Evolutionary conservation across 2,797 vertebrate genomes (phyloP).

Genomic region (Melopsittacus undulatus): DNA sequence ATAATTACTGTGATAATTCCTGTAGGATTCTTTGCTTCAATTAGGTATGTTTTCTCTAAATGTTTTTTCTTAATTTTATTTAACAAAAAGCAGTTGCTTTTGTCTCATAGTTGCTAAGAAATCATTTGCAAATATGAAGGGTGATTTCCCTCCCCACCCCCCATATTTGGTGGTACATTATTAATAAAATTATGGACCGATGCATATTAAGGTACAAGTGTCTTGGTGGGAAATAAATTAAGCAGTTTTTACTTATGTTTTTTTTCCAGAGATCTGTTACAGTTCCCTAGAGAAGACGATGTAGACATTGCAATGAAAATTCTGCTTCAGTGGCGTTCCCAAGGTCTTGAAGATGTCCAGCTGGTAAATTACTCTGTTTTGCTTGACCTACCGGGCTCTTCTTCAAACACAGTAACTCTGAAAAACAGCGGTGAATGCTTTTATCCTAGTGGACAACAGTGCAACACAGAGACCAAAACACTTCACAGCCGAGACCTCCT

Average conservation of each 20-base stretch:
- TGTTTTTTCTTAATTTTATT: background rate
- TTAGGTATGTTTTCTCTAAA: background rate
- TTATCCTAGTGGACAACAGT: constrained; percentile 84
- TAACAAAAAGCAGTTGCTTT: background rate
- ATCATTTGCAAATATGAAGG: background rate
- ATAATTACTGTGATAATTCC: background rate
- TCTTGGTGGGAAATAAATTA: background rate
- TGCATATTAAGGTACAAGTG: background rate
- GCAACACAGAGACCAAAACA: constrained; percentile 72
- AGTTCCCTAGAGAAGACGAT: constrained; percentile 75
- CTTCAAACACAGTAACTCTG: constrained; percentile 86
- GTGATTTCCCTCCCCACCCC: no score
- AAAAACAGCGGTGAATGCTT: constrained; percentile 83
- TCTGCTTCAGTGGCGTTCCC: constrained; percentile 84
- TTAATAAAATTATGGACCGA: background rate
- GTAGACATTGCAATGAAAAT: constrained; percentile 79
- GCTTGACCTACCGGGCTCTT: constrained; percentile 84
- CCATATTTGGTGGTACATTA: background rate
- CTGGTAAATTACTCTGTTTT: constrained; percentile 89
- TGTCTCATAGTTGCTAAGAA: background rate
- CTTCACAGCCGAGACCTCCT: constrained; percentile 69
- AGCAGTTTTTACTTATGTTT: background rate
- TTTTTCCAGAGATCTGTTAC: constrained; percentile 79
- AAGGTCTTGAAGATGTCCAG: constrained; percentile 86
- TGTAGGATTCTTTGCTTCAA: background rate